Evolutionary conservation across 2,888 invertebrate species (phyloP).

Genomic region (Phyllotreta striolata): DNA sequence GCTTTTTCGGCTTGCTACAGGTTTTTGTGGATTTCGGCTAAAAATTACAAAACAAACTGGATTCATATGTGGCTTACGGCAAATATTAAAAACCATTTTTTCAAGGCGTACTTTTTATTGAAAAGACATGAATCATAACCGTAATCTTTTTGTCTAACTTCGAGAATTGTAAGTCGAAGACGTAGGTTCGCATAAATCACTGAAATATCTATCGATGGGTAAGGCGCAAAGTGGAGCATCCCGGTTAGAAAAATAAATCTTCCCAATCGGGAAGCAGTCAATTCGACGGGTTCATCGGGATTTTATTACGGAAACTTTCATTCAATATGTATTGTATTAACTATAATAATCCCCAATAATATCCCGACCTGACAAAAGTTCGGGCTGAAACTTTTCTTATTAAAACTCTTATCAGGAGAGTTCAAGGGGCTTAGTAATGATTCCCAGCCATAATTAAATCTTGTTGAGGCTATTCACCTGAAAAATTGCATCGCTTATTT

Average conservation of each 20-base stretch:
- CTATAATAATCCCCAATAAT: slow-evolving; percentile 33
- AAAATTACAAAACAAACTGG: too few relatives aligned
- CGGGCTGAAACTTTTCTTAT: slow-evolving; percentile 29
- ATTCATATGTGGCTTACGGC: too few relatives aligned
- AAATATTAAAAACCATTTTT: too few relatives aligned
- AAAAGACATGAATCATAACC: too few relatives aligned
- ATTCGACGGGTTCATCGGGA: slow-evolving; percentile 24
- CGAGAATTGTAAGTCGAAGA: neutral
- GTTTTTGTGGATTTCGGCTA: too few relatives aligned
- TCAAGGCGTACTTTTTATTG: too few relatives aligned
- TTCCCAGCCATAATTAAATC: slow-evolving; percentile 33
- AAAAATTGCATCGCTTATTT: slow-evolving; percentile 12
- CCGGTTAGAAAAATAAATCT: slow-evolving; percentile 25
- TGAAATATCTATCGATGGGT: slow-evolving; percentile 13
- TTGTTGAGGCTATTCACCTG: slow-evolving; percentile 24
- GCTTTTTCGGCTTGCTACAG: too few relatives aligned
- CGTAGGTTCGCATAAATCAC: slow-evolving; percentile 15
- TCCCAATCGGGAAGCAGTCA: slow-evolving; percentile 11
- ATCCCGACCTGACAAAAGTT: slow-evolving; percentile 25
- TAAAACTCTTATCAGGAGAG: slow-evolving; percentile 22
- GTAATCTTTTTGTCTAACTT: slow-evolving; percentile 3
- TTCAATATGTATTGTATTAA: slow-evolving; percentile 30
- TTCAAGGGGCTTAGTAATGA: slow-evolving; percentile 17
- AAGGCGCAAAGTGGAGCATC: slow-evolving; percentile 12
- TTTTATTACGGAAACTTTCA: slow-evolving; percentile 32